Evolutionary conservation across 2,113 vertebrate species (phyloP).

Genomic region (Xenus cinereus): DNA sequence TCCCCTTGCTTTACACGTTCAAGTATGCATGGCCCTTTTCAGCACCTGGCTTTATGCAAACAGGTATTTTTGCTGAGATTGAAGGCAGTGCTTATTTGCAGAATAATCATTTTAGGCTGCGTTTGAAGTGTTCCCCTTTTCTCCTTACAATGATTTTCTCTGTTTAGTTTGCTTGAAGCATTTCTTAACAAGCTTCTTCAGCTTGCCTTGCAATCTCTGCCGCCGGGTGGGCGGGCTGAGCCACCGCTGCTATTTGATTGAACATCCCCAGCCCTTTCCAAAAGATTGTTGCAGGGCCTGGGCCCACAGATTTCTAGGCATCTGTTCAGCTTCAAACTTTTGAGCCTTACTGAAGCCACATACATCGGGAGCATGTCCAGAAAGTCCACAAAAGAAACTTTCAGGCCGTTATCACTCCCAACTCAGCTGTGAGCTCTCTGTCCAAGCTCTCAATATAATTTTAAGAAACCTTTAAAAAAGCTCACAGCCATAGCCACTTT

Average conservation of each 20-base stretch:
- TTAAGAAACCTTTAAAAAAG: neutral
- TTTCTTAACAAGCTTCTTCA: slow-evolving; percentile 10
- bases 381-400: neutral
- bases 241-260: neutral
- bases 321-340: neutral
- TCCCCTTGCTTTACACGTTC: neutral
- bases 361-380: neutral
- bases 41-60: neutral
- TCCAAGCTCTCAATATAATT: neutral
- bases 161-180: slow-evolving; percentile 22
- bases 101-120: slow-evolving; percentile 18
- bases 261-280: neutral
- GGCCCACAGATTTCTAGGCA: neutral
- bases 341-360: neutral
- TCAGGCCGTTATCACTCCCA: neutral
- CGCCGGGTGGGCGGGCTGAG: accelerated
- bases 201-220: neutral
- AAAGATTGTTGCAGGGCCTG: neutral
- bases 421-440: neutral
- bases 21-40: neutral
- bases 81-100: slow-evolving; percentile 22
- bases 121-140: slow-evolving; percentile 12
- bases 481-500: neutral
- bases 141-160: neutral
- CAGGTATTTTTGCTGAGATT: neutral